These are phyloP conservation scores for Megalurothrips usitatus DNA, from an alignment of 2,888 invertebrate genomes.

Conservation along the genomic window DNA sequence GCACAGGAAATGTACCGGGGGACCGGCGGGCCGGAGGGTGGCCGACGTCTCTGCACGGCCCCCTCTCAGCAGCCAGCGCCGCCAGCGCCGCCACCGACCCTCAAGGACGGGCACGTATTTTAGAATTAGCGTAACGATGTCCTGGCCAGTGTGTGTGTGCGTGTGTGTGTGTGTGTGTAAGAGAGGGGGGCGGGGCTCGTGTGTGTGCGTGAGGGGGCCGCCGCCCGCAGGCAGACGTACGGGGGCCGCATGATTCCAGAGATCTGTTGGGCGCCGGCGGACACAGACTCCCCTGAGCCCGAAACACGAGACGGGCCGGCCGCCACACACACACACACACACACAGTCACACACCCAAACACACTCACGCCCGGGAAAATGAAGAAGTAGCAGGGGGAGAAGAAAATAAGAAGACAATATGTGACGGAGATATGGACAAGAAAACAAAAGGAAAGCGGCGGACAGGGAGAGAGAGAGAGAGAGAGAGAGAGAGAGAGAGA, in stretches of 20 bases:
- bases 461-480: slow-evolving; percentile 11
- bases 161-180: no score
- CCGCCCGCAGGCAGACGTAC: neutral
- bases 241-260: neutral
- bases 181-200: no score
- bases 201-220: no score
- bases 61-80: neutral
- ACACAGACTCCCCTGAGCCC: no score
- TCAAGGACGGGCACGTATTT: neutral
- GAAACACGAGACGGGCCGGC: neutral
- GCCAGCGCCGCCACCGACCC: neutral
- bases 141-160: neutral
- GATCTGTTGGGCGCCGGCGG: neutral
- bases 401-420: neutral
- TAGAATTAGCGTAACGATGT: slow-evolving; percentile 2
- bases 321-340: no score
- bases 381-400: neutral
- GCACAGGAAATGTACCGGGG: neutral
- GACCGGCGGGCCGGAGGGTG: no score
- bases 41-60: neutral
- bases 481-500: slow-evolving; percentile 18
- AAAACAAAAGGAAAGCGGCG: neutral
- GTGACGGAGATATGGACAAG: neutral
- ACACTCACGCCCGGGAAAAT: neutral
- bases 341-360: no score